Percentiles rank a stretch among this genome's conserved stretches.
Conservation (phyloP, 2,888 invertebrate species). For the Macrosiphum euphorbiae region DNA sequence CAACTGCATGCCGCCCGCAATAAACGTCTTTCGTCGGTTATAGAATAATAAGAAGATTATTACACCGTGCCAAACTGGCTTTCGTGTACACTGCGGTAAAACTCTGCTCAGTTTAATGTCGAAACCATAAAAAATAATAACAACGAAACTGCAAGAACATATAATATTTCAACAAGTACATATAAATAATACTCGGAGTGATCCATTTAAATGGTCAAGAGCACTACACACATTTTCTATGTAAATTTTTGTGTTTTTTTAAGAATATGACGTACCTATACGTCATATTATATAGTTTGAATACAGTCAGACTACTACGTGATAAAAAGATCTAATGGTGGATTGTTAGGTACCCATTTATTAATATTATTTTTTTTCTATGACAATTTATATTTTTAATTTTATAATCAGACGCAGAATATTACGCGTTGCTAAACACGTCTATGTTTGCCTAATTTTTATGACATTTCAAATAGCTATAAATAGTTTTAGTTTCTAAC, state of each 20-base stretch:
- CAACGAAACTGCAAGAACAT: not conserved
- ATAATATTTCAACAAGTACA: not conserved
- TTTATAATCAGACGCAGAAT: not conserved
- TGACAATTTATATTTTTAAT: not conserved
- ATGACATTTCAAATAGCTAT: not conserved
- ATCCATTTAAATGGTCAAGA: not conserved
- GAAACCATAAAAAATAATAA: not conserved
- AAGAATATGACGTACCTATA: too few species aligned
- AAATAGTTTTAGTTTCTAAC: too few species aligned
- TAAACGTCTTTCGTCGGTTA: not conserved
- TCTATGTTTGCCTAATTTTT: not conserved
- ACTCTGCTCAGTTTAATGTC: not conserved
- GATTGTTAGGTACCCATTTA: not conserved
- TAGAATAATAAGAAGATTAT: not conserved
- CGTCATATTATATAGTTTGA: too few species aligned
- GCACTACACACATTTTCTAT: not conserved
- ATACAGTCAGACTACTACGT: not conserved
- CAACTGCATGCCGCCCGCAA: not conserved
- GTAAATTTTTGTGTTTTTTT: not conserved
- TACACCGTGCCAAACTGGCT: not conserved
- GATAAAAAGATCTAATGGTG: not conserved
- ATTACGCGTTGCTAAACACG: not conserved
- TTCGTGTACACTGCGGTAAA: not conserved
- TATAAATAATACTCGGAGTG: not conserved
- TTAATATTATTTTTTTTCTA: not conserved